Evolutionary conservation across 2,797 vertebrate genomes (phyloP).

Genomic region (Falco novaeseelandiae): DNA sequence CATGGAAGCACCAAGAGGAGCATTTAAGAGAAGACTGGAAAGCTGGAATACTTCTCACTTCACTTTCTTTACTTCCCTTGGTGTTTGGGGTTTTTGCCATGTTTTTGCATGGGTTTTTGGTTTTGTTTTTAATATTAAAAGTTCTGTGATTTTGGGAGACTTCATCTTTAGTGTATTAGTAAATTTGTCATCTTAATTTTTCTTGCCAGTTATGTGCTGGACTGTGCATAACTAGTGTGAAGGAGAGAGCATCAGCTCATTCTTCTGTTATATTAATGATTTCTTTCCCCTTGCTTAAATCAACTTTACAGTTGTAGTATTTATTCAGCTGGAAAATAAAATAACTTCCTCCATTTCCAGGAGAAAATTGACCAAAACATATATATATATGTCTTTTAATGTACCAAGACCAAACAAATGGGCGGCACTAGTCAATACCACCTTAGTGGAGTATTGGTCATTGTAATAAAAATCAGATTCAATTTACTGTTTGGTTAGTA

Average conservation of each 20-base stretch:
- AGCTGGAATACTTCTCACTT: not conserved
- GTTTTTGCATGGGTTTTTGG: too few species aligned
- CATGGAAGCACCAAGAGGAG: accelerated
- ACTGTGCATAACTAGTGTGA: not conserved
- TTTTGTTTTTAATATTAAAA: not conserved
- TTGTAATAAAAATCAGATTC: not conserved
- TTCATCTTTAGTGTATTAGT: not conserved
- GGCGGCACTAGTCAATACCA: not conserved
- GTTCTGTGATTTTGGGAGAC: not conserved
- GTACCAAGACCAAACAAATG: not conserved
- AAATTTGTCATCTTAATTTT: not conserved
- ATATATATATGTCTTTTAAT: not conserved
- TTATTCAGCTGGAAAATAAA: constrained; percentile 25
- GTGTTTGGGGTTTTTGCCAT: not conserved
- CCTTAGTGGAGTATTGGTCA: not conserved
- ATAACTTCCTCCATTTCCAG: not conserved
- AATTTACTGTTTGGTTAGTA: not conserved
- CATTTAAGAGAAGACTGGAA: not conserved
- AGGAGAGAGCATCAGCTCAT: not conserved
- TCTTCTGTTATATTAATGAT: not conserved
- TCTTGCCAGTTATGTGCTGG: not conserved
- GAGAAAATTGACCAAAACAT: not conserved
- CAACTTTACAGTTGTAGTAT: not conserved
- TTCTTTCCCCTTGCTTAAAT: constrained; percentile 3
- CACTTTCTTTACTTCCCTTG: not conserved